Percentiles rank a stretch among this genome's conserved stretches.
Evolutionary conservation across 2,113 vertebrate genomes (phyloP).

Genomic region (Bos javanicus): DNA sequence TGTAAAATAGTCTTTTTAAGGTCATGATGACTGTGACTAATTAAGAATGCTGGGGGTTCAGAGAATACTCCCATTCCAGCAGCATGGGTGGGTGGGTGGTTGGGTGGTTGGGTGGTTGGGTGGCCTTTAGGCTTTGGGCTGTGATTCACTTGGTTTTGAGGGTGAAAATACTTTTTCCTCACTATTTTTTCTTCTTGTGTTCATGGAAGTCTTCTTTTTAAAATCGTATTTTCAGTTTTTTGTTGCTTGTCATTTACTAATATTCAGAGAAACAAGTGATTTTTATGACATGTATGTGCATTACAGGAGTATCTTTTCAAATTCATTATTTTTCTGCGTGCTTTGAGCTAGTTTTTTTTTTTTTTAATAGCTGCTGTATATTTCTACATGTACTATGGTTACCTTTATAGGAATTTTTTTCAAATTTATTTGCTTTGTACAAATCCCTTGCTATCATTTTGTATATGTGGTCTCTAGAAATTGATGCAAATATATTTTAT

Average conservation of each 20-base stretch:
- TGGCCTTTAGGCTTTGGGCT: background rate
- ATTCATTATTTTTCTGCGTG: background rate
- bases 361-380: background rate
- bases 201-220: background rate
- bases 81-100: background rate
- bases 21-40: background rate
- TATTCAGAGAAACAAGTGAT: background rate
- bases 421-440: slow-evolving; percentile 5
- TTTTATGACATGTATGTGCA: background rate
- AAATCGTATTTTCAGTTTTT: background rate
- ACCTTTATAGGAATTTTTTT: background rate
- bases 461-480: background rate
- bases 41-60: too few species aligned
- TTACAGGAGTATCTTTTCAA: background rate
- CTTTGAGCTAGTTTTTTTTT: background rate
- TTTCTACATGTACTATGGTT: background rate
- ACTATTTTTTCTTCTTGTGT: background rate
- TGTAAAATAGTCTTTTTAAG: background rate
- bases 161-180: background rate
- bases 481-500: slow-evolving; percentile 22
- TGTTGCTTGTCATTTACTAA: background rate
- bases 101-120: background rate
- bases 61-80: background rate
- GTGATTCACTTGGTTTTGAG: background rate
- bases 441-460: slow-evolving; percentile 6